A percentile compares a stretch with the other conserved stretches of the same genome.
phyloP scores from a whole-genome alignment of 2,888 invertebrate genomes.

The Notodonta ziczac region DNA sequence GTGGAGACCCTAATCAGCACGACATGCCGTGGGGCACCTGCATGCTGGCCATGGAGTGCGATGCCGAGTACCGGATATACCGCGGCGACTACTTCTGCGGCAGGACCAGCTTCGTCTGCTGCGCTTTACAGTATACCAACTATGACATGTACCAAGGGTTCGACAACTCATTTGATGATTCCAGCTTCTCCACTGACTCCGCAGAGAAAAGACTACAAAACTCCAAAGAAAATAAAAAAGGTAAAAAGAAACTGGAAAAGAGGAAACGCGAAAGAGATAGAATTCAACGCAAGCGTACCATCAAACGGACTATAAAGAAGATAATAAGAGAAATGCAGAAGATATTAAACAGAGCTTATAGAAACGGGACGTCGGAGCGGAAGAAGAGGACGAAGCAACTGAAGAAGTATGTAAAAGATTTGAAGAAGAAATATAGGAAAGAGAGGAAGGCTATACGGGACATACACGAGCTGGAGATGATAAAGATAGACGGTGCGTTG shows the following conservation, averaged over 20 bases:
- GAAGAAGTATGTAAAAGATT: constrained; percentile 62
- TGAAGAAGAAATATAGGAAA: constrained; percentile 64
- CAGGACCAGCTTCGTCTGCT: constrained; percentile 66
- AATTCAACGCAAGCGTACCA: constrained; percentile 55
- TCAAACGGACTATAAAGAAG: constrained; percentile 57
- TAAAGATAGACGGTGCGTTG: constrained; percentile 56
- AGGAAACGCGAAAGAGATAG: constrained; percentile 44
- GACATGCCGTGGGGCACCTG: constrained; percentile 76
- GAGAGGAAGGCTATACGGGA: constrained; percentile 62
- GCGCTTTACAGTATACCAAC: constrained; percentile 57
- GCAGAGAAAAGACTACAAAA: constrained; percentile 47
- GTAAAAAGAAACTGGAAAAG: constrained; percentile 33
- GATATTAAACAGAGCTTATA: constrained; percentile 57
- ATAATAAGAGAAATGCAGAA: constrained; percentile 62
- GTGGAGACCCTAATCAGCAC: constrained; percentile 74
- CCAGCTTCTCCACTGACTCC: constrained; percentile 56
- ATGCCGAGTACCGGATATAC: constrained; percentile 68
- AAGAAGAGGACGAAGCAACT: constrained; percentile 66
- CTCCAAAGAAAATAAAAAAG: constrained; percentile 40
- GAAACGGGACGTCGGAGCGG: constrained; percentile 57
- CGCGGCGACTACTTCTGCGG: constrained; percentile 73
- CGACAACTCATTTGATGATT: constrained; percentile 65
- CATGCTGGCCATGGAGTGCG: constrained; percentile 66
- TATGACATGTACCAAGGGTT: constrained; percentile 73
- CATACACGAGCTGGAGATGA: constrained; percentile 58